Evolutionary conservation across 1,140 invertebrate species (phyloP).

Genomic region (Heliconius nattereri): DNA sequence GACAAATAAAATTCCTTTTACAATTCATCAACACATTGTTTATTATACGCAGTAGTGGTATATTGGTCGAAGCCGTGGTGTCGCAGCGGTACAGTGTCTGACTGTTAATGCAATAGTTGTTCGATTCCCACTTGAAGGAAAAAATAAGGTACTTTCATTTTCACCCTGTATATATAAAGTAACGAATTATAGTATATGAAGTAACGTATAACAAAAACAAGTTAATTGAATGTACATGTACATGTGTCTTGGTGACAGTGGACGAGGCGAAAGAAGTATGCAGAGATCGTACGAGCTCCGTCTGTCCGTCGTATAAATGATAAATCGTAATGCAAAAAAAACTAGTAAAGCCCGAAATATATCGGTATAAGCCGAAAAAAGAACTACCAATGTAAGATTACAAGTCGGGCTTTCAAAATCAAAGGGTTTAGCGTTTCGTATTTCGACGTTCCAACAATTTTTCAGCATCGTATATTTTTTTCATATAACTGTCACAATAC

Average conservation of each 20-base stretch:
- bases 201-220: too few species aligned
- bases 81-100: too few species aligned
- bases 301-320: too few species aligned
- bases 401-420: neutral
- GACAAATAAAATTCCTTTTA: neutral
- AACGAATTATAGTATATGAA: too few species aligned
- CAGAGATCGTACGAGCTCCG: too few species aligned
- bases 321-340: neutral
- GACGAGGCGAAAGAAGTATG: too few species aligned
- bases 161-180: too few species aligned
- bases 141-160: too few species aligned
- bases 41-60: neutral
- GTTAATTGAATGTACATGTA: too few species aligned
- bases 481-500: conserved; percentile 14
- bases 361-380: neutral
- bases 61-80: too few species aligned
- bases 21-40: neutral
- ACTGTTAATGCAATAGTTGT: neutral
- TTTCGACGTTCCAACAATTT: conserved; percentile 15
- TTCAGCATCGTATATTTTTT: conserved; percentile 8
- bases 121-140: neutral
- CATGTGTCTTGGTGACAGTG: too few species aligned
- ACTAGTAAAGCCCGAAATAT: neutral
- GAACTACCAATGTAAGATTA: conserved; percentile 10
- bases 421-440: conserved; percentile 11